Percentiles rank a stretch among this genome's conserved stretches.
Evolutionary conservation across 1,140 invertebrate genomes (phyloP).

Genomic region (Gryllus bimaculatus): DNA sequence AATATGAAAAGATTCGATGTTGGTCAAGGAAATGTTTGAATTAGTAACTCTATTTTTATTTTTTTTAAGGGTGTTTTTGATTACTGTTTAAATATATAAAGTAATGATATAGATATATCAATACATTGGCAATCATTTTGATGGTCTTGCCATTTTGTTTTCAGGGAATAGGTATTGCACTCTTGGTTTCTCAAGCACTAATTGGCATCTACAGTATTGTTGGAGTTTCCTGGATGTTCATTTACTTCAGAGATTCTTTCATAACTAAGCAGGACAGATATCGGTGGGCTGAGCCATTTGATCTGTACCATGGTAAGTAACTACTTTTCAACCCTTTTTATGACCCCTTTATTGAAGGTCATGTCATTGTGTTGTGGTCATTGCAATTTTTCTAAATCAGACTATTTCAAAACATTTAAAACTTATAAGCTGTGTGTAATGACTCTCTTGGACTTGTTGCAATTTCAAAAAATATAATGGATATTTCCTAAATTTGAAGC

Average conservation of each 20-base stretch:
- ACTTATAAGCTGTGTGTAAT: too few relatives aligned
- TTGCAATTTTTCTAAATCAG: too few relatives aligned
- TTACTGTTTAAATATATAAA: background rate
- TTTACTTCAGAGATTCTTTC: conserved; percentile 82
- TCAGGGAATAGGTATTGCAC: conserved; percentile 69
- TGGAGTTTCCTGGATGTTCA: conserved; percentile 80
- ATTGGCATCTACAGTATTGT: conserved; percentile 80
- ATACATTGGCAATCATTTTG: background rate
- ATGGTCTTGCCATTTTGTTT: conserved; percentile 19
- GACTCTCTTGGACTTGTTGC: too few relatives aligned
- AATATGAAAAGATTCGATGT: too few relatives aligned
- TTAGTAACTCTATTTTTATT: too few relatives aligned
- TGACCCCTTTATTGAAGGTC: too few relatives aligned
- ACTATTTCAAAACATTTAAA: too few relatives aligned
- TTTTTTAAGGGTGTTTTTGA: background rate
- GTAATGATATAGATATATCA: background rate
- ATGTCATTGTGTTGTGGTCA: too few relatives aligned
- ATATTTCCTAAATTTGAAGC: too few relatives aligned
- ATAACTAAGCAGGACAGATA: conserved; percentile 70
- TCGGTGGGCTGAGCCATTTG: conserved; percentile 68
- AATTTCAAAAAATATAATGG: too few relatives aligned
- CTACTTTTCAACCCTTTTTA: background rate
- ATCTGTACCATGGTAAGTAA: conserved; percentile 49
- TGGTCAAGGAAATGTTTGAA: too few relatives aligned
- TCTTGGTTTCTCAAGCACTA: conserved; percentile 67